Conservation (phyloP, 2,113 vertebrate species). For the Mola mola region DNA sequence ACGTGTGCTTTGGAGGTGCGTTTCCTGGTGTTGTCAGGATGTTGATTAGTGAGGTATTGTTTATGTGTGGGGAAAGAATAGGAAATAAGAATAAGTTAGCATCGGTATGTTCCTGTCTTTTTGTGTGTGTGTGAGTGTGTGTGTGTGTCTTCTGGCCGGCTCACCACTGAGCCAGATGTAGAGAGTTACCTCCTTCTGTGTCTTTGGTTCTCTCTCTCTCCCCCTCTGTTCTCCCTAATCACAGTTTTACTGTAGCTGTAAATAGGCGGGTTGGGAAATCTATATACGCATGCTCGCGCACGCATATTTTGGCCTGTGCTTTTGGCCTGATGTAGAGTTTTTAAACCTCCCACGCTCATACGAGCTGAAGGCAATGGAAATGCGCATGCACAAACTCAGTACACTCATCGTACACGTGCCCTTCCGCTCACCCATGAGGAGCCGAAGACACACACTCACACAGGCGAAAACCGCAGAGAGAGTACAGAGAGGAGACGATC, state of each 20-base stretch:
- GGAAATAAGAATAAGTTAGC: constrained; percentile 74
- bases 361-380: constrained; percentile 60
- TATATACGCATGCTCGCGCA: constrained; percentile 31
- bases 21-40: constrained; percentile 34
- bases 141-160: constrained; percentile 59
- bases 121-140: constrained; percentile 19
- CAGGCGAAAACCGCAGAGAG: constrained; percentile 69
- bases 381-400: constrained; percentile 11
- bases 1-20: constrained; percentile 11
- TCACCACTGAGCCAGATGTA: constrained; percentile 5
- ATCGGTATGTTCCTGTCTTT: constrained; percentile 37
- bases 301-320: constrained; percentile 36
- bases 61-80: constrained; percentile 61
- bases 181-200: constrained; percentile 38
- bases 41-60: constrained; percentile 52
- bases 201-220: constrained; percentile 41
- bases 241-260: constrained; percentile 78
- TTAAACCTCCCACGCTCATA: constrained; percentile 69
- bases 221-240: constrained; percentile 75
- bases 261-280: constrained; percentile 76
- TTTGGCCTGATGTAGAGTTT: constrained; percentile 66
- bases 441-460: constrained; percentile 65
- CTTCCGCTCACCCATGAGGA: constrained; percentile 73
- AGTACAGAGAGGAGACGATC: constrained; percentile 68
- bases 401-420: constrained; percentile 57